Conservation (phyloP, 2,113 vertebrate genomes). For the Chloroceryle aenea region DNA sequence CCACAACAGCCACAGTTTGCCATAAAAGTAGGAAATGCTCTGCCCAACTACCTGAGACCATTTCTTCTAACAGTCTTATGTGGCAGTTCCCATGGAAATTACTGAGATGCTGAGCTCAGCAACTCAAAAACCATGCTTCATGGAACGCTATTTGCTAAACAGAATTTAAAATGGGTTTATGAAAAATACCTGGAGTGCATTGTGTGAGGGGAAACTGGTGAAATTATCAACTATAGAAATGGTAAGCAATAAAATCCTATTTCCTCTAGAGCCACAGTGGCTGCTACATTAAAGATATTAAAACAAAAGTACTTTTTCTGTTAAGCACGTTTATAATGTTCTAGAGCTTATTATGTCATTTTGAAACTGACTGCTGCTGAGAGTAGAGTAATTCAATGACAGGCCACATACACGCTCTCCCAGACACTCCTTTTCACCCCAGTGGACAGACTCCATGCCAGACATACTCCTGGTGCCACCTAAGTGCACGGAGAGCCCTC, state of each 20-base stretch:
- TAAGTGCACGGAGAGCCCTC: rapidly evolving
- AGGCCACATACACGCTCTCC: no score
- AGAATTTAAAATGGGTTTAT: background rate
- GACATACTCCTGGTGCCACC: rapidly evolving
- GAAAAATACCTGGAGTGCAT: background rate
- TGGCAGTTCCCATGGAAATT: background rate
- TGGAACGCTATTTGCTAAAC: background rate
- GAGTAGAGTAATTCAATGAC: rapidly evolving
- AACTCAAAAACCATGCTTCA: background rate
- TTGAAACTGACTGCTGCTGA: background rate
- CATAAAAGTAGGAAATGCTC: background rate
- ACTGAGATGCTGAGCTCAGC: background rate
- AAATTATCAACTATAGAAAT: background rate
- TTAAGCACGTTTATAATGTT: background rate
- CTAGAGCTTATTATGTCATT: background rate
- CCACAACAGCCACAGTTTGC: background rate
- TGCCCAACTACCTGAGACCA: background rate
- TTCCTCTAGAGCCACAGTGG: background rate
- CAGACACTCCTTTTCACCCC: rapidly evolving
- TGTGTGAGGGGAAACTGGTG: background rate
- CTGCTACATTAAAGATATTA: background rate
- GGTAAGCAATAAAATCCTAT: background rate
- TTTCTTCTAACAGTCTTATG: background rate
- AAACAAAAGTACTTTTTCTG: background rate
- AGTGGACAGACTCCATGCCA: rapidly evolving